Evolutionary conservation across 2,113 vertebrate genomes (phyloP).

Genomic region (Myotis yumanensis): DNA sequence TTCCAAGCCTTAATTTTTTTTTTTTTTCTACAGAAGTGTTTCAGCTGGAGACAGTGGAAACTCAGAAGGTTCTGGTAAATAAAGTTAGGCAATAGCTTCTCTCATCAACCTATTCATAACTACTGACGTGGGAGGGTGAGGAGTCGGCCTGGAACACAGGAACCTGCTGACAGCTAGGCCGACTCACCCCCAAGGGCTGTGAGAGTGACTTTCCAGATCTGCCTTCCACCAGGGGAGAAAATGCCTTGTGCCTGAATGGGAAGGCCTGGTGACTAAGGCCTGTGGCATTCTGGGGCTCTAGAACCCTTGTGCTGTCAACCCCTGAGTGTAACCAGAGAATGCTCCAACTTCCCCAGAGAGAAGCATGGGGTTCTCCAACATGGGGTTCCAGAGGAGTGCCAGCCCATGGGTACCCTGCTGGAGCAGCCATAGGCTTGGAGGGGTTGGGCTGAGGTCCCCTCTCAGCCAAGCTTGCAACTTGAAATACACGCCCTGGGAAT

Average conservation of each 20-base stretch:
- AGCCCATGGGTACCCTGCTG: fast-evolving
- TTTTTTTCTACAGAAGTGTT: not conserved
- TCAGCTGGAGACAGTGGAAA: not conserved
- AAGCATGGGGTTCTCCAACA: no score
- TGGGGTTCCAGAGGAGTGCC: not conserved
- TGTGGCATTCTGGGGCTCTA: not conserved
- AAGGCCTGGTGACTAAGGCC: constrained; percentile 21
- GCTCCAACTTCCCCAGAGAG: not conserved
- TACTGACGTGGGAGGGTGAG: not conserved
- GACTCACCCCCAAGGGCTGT: not conserved
- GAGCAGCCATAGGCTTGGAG: not conserved
- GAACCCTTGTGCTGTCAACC: not conserved
- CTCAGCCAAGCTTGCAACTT: not conserved
- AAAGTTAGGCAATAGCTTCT: not conserved
- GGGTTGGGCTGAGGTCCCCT: not conserved
- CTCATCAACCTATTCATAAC: not conserved
- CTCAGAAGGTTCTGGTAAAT: not conserved
- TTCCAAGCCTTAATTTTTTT: not conserved
- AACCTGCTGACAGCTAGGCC: not conserved
- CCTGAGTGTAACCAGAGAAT: not conserved
- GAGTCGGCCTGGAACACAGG: not conserved
- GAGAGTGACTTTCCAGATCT: not conserved
- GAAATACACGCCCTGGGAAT: not conserved
- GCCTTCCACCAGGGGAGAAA: not conserved
- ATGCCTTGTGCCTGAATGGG: constrained; percentile 8